Evolutionary conservation across 2,113 vertebrate species (phyloP), one percentile per base, ranked within the genome.

Genomic region (Alethe diademata): DNA sequence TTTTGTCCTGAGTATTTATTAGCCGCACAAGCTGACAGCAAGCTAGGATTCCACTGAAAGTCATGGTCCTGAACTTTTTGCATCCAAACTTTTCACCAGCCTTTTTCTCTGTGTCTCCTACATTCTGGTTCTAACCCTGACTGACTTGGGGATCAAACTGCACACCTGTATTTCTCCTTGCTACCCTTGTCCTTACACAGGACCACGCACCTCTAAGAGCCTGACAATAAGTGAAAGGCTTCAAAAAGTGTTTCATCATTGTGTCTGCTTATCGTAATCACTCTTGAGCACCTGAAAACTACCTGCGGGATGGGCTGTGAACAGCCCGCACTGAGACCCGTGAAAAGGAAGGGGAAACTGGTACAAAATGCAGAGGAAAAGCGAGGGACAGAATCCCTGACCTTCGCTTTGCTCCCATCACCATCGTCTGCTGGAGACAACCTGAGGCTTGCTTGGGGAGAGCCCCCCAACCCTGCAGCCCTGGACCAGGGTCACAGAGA

Each of bases 261-360:
- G 5, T 33, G 20, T 33, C 69, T 33, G 29, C 16, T n/a, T 42
- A 26, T 56, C 38, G 26, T n/a, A 56, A 26, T 19, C 36, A 5
- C 20, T 33, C 23, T 26, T 26, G 22, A 6, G 42, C 69, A 42
- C 12, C 22, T 42, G 36, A 42, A 7, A 42, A 31, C 28, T 33
- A 18, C 1, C 2, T 5, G 28, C 0, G 0, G 15, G 28, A 71
- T 13, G 48, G 36, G 7, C 26, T 12, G 35, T 12, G 67, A 23
- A 19, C 5, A 23, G 26, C 48, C 26, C 0, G 6, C 26, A 28
- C 25, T 8, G 50, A n/a, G 36, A 22, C 9, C 12, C 29, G 8
- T 33, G 5, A 6, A 33, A 54, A 42, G 36, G 50, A 54, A 25
- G 16, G 16, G 0, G 3, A 54, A 54, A 42, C 22, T 11, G 8